Evolutionary conservation across 2,888 invertebrate species (phyloP).

Genomic region (Mylabris sibirica): DNA sequence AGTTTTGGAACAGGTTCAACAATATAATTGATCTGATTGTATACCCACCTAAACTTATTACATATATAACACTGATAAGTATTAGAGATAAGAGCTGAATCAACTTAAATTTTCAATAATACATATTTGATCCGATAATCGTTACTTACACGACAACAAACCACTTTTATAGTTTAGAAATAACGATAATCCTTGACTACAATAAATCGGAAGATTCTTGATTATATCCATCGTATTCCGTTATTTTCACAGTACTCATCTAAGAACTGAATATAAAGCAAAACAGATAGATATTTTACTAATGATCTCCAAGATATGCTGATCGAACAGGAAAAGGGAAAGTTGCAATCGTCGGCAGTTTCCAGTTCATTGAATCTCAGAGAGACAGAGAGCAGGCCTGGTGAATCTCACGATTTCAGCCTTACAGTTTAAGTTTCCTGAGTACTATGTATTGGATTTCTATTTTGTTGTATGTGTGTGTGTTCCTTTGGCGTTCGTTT

Average conservation of each 20-base stretch:
- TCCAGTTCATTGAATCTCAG: constrained; percentile 49
- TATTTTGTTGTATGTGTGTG: constrained; percentile 27
- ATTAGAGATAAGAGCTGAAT: not conserved
- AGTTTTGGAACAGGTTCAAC: constrained; percentile 12
- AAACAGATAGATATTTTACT: constrained; percentile 24
- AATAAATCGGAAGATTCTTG: not conserved
- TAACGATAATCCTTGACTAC: not conserved
- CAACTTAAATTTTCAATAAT: constrained; percentile 6
- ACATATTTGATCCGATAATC: not conserved
- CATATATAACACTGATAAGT: constrained; percentile 10
- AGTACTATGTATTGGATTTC: constrained; percentile 31
- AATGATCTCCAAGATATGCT: constrained; percentile 38
- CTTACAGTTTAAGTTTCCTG: constrained; percentile 47
- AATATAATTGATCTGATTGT: not conserved
- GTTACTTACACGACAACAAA: not conserved
- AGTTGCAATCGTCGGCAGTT: constrained; percentile 52
- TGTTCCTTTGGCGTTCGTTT: constrained; percentile 37
- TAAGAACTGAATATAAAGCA: not conserved
- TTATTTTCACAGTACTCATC: not conserved
- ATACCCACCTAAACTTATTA: not conserved
- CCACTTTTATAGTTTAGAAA: not conserved
- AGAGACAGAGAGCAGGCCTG: not conserved
- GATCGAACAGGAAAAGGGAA: constrained; percentile 33
- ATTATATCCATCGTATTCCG: too few relatives aligned
- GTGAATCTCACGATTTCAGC: constrained; percentile 39